Percentiles rank a stretch among this genome's conserved stretches.
Conservation (phyloP, 2,888 invertebrate genomes). For the Platypus cylindrus region DNA sequence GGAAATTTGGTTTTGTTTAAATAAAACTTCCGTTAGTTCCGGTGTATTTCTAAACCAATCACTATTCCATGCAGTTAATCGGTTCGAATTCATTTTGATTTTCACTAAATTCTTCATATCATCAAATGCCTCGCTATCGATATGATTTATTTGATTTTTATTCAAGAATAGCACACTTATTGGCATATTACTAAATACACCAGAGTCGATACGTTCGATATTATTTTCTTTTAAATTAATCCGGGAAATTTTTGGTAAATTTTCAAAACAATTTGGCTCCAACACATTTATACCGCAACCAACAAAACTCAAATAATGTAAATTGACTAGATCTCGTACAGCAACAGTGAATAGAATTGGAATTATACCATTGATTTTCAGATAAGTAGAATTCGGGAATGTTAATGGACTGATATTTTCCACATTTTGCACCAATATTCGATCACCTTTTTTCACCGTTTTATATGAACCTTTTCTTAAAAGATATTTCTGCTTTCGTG, state of each 20-base stretch:
- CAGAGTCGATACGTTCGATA: conserved; percentile 15
- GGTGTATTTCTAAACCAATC: conserved; percentile 30
- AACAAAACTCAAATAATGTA: conserved; percentile 16
- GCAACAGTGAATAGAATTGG: conserved; percentile 13
- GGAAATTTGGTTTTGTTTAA: conserved; percentile 25
- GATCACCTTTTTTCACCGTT: conserved; percentile 14
- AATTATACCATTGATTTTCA: conserved; percentile 17
- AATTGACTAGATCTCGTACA: conserved; percentile 20
- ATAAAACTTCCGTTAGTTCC: conserved; percentile 21
- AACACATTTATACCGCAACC: conserved; percentile 15
- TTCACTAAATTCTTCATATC: conserved; percentile 23
- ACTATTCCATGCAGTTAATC: conserved; percentile 23
- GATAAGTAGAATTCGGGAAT: conserved; percentile 9
- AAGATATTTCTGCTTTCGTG: no score
- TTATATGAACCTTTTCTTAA: conserved; percentile 19
- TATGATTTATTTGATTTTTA: conserved; percentile 18
- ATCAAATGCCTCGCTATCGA: conserved; percentile 20
- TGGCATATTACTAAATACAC: conserved; percentile 19
- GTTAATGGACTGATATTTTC: conserved; percentile 7
- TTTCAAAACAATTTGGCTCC: conserved; percentile 16
- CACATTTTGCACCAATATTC: conserved; percentile 10
- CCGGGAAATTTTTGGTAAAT: conserved; percentile 15
- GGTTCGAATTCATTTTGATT: conserved; percentile 27
- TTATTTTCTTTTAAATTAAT: conserved; percentile 19
- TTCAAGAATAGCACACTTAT: conserved; percentile 17